Evolutionary conservation across 2,888 invertebrate genomes (phyloP).

Genomic region (Andricus quercusramuli): DNA sequence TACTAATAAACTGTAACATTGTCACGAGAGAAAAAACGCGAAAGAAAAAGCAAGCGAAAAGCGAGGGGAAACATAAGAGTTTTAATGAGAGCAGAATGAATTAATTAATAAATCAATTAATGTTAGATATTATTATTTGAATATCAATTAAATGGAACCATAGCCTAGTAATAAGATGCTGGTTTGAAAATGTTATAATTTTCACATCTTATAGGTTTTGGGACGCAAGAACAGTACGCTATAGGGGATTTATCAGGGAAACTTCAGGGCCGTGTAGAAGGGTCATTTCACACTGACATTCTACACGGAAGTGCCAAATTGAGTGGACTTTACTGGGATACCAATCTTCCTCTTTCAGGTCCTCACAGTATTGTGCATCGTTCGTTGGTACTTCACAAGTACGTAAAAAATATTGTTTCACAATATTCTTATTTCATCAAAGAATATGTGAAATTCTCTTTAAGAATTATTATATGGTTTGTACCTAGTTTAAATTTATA

Average conservation of each 20-base stretch:
- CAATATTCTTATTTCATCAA: background rate
- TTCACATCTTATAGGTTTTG: slow-evolving; percentile 81
- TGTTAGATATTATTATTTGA: too few relatives aligned
- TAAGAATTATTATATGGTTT: too few relatives aligned
- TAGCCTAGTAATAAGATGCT: too few relatives aligned
- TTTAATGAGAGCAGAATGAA: too few relatives aligned
- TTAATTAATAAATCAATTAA: too few relatives aligned
- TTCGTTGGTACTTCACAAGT: slow-evolving; percentile 89
- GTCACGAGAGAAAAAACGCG: too few relatives aligned
- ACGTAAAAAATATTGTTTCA: slow-evolving; percentile 43
- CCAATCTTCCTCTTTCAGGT: slow-evolving; percentile 91
- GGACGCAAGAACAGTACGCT: slow-evolving; percentile 94
- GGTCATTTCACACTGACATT: slow-evolving; percentile 84
- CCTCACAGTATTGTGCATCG: slow-evolving; percentile 89
- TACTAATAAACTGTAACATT: too few relatives aligned
- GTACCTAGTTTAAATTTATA: too few relatives aligned
- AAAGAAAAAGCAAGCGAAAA: too few relatives aligned
- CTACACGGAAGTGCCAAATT: slow-evolving; percentile 87
- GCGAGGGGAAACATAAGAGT: too few relatives aligned
- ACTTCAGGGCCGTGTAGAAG: slow-evolving; percentile 86
- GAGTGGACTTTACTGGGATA: slow-evolving; percentile 89
- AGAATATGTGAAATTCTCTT: background rate
- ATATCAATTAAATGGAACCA: too few relatives aligned
- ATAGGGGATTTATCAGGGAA: slow-evolving; percentile 95
- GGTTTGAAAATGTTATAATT: too few relatives aligned